phyloP scores from a whole-genome alignment of 2,888 invertebrate species.

The Cephus spinipes region DNA sequence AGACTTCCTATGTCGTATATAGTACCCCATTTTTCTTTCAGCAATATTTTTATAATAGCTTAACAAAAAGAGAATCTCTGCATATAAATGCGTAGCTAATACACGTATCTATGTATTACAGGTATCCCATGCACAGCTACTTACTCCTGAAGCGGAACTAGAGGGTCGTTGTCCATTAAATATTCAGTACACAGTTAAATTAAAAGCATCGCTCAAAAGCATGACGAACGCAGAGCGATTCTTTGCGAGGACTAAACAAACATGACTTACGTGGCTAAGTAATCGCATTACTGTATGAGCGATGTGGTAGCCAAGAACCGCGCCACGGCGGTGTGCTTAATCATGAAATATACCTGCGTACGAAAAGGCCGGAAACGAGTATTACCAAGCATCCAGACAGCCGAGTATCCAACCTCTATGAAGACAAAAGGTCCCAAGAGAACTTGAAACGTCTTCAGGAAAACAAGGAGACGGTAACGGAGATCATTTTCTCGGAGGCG shows the following conservation, averaged over 20 bases:
- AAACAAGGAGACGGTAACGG: background rate
- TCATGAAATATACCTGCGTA: background rate
- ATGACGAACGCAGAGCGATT: background rate
- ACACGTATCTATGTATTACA: background rate
- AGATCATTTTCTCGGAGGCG: background rate
- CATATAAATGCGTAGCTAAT: background rate
- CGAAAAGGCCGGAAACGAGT: background rate
- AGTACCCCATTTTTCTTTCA: background rate
- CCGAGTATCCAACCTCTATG: background rate
- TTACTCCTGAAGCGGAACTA: background rate
- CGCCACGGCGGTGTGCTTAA: background rate
- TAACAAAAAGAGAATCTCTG: too few relatives aligned
- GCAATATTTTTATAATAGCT: background rate
- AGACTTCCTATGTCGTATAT: background rate
- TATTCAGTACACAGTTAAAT: background rate
- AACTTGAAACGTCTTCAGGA: background rate
- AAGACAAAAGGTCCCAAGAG: background rate
- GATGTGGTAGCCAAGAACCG: background rate
- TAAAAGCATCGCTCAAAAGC: background rate
- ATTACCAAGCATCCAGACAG: background rate
- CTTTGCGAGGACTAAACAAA: background rate
- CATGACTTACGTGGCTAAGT: background rate
- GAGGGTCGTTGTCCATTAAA: background rate
- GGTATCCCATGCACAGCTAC: background rate
- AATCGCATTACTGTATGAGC: background rate